A percentile compares a stretch with the other conserved stretches of the same genome.
These are phyloP conservation scores for Sminthurinus signatus DNA, from an alignment of 1,140 invertebrate species.

Conservation along the genomic window DNA sequence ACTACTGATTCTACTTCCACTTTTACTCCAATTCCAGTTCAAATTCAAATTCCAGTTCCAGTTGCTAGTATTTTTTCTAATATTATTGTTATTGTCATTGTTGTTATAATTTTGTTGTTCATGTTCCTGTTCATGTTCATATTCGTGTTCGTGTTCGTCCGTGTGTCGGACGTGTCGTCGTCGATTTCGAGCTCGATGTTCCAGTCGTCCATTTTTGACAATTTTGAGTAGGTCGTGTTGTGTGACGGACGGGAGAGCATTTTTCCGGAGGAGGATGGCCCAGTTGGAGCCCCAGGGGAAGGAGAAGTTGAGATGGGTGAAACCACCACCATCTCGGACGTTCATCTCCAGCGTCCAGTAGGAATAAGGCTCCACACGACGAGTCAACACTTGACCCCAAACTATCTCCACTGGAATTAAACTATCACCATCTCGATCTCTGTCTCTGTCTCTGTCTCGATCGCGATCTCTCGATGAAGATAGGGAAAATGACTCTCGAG, in stretches of 20 bases:
- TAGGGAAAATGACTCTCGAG: conserved; percentile 13
- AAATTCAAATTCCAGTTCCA: background rate
- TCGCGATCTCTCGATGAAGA: conserved; percentile 3
- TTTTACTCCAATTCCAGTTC: background rate
- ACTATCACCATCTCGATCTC: conserved; percentile 35
- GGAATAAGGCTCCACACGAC: conserved; percentile 38
- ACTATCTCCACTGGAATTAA: conserved; percentile 31
- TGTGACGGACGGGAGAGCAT: conserved; percentile 85
- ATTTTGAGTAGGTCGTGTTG: conserved; percentile 94
- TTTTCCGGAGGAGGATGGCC: conserved; percentile 75
- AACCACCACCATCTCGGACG: conserved; percentile 24
- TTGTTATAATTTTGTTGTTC: background rate
- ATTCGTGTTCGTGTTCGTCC: background rate
- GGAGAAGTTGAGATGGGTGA: conserved; percentile 37
- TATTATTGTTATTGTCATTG: background rate
- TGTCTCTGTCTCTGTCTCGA: conserved; percentile 5
- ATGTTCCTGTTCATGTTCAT: background rate
- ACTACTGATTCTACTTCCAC: too few species aligned
- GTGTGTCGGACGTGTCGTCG: conserved; percentile 27
- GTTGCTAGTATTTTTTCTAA: too few species aligned
- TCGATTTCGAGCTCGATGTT: conserved; percentile 59
- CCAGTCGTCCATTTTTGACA: conserved; percentile 70
- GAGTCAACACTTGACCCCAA: conserved; percentile 33
- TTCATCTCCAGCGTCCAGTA: conserved; percentile 40
- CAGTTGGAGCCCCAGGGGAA: conserved; percentile 70